Evolutionary conservation across 1,140 invertebrate genomes (phyloP).

Genomic region (Helicoverpa zea): DNA sequence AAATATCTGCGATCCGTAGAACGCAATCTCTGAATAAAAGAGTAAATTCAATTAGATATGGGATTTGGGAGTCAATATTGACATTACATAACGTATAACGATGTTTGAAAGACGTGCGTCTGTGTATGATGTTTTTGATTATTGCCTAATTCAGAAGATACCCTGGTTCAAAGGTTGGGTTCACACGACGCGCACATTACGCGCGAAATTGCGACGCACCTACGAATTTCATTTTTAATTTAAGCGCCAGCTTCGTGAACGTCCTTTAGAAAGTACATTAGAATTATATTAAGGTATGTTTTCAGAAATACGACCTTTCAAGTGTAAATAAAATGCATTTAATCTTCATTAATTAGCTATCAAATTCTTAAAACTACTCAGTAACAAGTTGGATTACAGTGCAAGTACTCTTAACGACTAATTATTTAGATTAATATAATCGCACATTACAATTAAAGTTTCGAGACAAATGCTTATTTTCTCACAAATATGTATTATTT

Average conservation of each 20-base stretch:
- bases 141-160: not conserved
- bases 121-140: not conserved
- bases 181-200: not conserved
- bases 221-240: not conserved
- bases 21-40: too few relatives aligned
- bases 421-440: conserved; percentile 23
- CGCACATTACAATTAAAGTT: not conserved
- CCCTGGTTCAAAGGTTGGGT: not conserved
- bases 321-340: conserved; percentile 12
- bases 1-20: not conserved
- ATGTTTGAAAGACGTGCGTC: not conserved
- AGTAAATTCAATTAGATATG: conserved; percentile 5
- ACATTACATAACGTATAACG: not conserved
- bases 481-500: not conserved
- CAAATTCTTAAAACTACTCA: not conserved
- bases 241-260: too few relatives aligned
- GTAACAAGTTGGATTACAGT: not conserved
- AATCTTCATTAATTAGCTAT: not conserved
- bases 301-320: not conserved
- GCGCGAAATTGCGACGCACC: too few relatives aligned
- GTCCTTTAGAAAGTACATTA: too few relatives aligned
- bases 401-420: not conserved
- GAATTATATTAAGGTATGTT: too few relatives aligned
- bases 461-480: not conserved
- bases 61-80: not conserved